Conservation (phyloP, 2,113 vertebrate genomes). For the Caretta caretta region DNA sequence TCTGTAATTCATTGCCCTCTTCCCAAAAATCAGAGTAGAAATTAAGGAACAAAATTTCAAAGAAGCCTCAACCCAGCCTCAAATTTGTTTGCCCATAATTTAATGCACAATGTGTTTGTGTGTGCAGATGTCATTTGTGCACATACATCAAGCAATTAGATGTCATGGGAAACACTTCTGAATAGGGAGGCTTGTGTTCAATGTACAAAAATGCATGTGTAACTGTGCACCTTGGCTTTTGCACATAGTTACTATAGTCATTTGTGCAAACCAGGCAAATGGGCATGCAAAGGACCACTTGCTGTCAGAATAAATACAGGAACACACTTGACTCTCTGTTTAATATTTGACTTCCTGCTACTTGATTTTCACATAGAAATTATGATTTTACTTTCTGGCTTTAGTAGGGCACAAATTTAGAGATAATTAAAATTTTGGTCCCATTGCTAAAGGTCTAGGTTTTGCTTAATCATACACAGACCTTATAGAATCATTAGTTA, state of each 20-base stretch:
- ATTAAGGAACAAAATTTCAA: background rate
- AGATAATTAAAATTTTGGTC: background rate
- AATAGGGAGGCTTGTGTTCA: background rate
- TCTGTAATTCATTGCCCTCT: background rate
- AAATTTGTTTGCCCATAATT: background rate
- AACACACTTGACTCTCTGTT: background rate
- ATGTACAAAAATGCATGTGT: conserved; percentile 11
- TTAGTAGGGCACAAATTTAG: background rate
- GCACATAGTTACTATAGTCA: background rate
- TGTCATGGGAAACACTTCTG: background rate
- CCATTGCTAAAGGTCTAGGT: background rate
- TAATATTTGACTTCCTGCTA: conserved; percentile 29
- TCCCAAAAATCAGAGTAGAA: background rate
- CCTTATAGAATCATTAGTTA: background rate
- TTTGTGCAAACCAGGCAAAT: background rate
- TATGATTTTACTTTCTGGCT: background rate
- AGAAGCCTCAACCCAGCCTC: background rate
- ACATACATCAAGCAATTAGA: conserved; percentile 9
- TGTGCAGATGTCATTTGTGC: background rate
- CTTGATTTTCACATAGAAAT: background rate
- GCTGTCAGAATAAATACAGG: background rate
- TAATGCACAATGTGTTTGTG: background rate
- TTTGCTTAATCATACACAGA: background rate
- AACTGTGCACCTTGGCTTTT: conserved; percentile 15
- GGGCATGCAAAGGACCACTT: background rate